phyloP scores from a whole-genome alignment of 2,113 vertebrate species.

The Stomatorhinus ivindoensis region DNA sequence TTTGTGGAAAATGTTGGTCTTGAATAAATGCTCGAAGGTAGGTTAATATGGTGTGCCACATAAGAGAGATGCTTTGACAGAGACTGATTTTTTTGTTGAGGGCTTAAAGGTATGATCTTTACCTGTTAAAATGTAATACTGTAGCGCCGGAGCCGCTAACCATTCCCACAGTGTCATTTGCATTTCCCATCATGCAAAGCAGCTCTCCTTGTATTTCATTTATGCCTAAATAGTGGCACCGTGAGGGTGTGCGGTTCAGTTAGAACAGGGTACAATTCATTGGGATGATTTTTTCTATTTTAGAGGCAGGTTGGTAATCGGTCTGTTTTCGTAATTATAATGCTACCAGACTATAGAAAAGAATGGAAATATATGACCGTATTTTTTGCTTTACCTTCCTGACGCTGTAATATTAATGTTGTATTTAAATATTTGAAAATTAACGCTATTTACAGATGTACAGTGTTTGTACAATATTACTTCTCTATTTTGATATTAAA shows the following conservation, averaged over 20 bases:
- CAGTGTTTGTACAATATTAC: slow-evolving; percentile 1
- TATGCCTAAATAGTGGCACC: not conserved
- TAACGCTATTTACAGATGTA: not conserved
- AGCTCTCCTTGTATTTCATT: not conserved
- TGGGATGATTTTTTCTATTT: not conserved
- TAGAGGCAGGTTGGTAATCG: not conserved
- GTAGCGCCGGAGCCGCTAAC: not conserved
- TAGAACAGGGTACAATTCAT: not conserved
- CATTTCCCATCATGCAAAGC: not conserved
- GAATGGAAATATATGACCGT: not conserved
- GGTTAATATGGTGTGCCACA: not conserved
- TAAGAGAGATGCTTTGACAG: not conserved
- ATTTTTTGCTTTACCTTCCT: not conserved
- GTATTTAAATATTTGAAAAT: slow-evolving; percentile 11
- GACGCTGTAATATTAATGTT: not conserved
- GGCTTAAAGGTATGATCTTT: not conserved
- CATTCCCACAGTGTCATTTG: not conserved
- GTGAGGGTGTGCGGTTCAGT: not conserved
- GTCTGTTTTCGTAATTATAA: not conserved
- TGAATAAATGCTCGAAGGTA: not conserved
- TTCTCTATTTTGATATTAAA: slow-evolving; percentile 18
- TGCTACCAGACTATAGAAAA: not conserved
- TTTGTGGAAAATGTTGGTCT: not conserved
- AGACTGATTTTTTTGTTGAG: not conserved
- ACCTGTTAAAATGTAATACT: not conserved